phyloP scores from a whole-genome alignment of 92 coral and sea anemone genomes.

The Actinostola sp. region DNA sequence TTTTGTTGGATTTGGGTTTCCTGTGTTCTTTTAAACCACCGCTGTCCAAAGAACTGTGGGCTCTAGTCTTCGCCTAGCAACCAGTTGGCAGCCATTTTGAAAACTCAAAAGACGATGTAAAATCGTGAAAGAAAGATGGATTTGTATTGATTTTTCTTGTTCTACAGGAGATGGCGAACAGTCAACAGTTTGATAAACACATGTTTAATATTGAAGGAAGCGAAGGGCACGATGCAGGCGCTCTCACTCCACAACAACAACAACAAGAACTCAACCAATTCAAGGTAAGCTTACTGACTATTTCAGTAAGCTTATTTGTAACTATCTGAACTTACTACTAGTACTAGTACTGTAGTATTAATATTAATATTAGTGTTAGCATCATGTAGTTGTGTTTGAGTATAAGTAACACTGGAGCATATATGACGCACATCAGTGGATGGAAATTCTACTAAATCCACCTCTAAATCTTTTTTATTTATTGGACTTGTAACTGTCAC shows the following conservation, averaged over 20 bases:
- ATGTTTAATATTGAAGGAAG: conserved; percentile 70
- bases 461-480: too few relatives aligned
- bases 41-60: conserved; percentile 9
- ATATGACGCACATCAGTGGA: too few relatives aligned
- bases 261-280: conserved; percentile 64
- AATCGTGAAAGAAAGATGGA: not conserved
- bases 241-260: conserved; percentile 70
- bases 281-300: conserved; percentile 41
- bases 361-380: too few relatives aligned
- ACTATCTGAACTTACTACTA: not conserved
- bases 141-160: not conserved
- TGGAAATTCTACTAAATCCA: too few relatives aligned
- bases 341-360: too few relatives aligned
- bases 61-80: not conserved
- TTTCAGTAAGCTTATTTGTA: not conserved
- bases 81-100: conserved; percentile 5
- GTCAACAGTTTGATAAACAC: conserved; percentile 54
- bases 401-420: too few relatives aligned
- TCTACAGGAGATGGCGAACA: not conserved
- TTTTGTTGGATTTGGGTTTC: not conserved
- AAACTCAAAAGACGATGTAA: not conserved
- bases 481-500: too few relatives aligned
- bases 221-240: conserved; percentile 70
- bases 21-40: not conserved
- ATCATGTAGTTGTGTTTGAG: too few relatives aligned